Percentiles rank a stretch among this genome's conserved stretches.
Conservation (phyloP, 2,888 invertebrate species). For the Epiperipatus broadwayi region DNA sequence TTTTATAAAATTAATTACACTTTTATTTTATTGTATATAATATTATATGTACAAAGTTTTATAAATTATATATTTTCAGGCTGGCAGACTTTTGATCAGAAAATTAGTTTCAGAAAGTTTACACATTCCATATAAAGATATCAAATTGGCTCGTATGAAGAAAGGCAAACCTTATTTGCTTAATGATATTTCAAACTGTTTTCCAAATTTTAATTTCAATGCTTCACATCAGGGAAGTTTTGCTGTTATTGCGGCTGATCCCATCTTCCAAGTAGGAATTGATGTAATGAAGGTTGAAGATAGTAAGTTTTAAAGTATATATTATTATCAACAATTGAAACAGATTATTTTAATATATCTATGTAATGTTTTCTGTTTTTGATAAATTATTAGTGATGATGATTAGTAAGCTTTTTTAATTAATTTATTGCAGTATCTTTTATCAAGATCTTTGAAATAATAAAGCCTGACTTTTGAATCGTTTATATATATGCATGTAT, state of each 20-base stretch:
- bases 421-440: too few species aligned
- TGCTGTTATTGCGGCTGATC: constrained; percentile 45
- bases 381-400: neutral
- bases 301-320: constrained; percentile 20
- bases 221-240: constrained; percentile 77
- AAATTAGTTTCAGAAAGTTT: constrained; percentile 49
- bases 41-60: too few species aligned
- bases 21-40: too few species aligned
- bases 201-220: constrained; percentile 45
- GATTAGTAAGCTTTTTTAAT: too few species aligned
- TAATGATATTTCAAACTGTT: constrained; percentile 17
- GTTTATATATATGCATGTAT: too few species aligned
- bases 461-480: too few species aligned
- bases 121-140: constrained; percentile 42
- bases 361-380: neutral
- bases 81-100: constrained; percentile 62
- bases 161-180: constrained; percentile 33
- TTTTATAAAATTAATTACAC: neutral
- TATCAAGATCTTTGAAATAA: too few species aligned
- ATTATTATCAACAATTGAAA: neutral
- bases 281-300: constrained; percentile 74
- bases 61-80: too few species aligned
- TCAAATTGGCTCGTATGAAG: constrained; percentile 31
- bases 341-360: neutral
- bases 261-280: constrained; percentile 35